These are phyloP conservation scores for Smithornis capensis DNA, from an alignment of 2,113 vertebrate species.

Conservation along the genomic window DNA sequence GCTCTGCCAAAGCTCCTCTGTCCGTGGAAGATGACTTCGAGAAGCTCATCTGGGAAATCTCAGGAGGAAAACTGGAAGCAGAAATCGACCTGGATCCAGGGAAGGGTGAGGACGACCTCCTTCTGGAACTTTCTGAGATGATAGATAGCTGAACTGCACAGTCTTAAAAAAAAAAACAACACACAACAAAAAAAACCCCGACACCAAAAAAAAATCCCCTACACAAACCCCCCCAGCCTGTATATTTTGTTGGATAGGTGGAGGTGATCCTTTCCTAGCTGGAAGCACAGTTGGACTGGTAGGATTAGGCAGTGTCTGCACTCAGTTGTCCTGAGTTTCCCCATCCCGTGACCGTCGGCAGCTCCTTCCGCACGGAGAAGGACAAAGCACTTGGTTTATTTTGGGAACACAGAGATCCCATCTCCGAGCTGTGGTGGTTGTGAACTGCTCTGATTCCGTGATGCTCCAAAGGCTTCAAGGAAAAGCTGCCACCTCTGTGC, in stretches of 20 bases:
- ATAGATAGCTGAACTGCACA: conserved; percentile 83
- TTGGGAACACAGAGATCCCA: background rate
- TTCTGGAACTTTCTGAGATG: conserved; percentile 95
- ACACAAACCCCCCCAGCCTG: background rate
- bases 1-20: conserved; percentile 55
- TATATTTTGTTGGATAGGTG: conserved; percentile 16
- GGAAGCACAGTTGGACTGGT: conserved; percentile 63
- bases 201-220: background rate
- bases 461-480: background rate
- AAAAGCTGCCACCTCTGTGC: background rate
- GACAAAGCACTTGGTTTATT: conserved; percentile 17
- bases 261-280: conserved; percentile 43
- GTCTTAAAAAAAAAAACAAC: background rate
- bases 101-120: conserved; percentile 90
- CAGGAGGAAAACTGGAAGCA: conserved; percentile 85
- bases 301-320: conserved; percentile 8
- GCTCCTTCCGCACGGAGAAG: background rate
- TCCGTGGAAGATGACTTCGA: conserved; percentile 89
- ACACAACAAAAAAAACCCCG: background rate
- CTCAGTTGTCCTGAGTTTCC: conserved; percentile 43
- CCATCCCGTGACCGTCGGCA: background rate
- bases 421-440: background rate
- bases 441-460: background rate
- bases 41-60: conserved; percentile 91
- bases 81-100: conserved; percentile 86